phyloP scores from a whole-genome alignment of 2,888 invertebrate genomes.

The Napeogenes sylphis region DNA sequence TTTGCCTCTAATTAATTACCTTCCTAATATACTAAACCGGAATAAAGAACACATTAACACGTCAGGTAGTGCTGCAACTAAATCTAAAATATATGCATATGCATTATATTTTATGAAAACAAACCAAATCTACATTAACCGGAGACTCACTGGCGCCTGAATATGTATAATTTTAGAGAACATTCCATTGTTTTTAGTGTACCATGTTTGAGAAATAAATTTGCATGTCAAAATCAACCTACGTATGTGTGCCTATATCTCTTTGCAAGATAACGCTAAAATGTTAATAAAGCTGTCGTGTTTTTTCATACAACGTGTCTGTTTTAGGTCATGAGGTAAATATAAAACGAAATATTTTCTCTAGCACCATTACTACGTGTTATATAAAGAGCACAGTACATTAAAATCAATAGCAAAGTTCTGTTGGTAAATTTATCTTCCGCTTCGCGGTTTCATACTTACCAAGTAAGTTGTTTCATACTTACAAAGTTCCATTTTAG shows the following conservation, averaged over 20 bases:
- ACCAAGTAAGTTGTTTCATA: not conserved
- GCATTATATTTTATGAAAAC: conserved; percentile 18
- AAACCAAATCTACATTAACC: conserved; percentile 16
- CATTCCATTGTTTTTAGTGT: conserved; percentile 25
- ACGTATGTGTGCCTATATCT: conserved; percentile 14
- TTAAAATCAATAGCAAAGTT: not conserved
- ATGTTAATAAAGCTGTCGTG: conserved; percentile 13
- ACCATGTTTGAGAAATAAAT: conserved; percentile 28
- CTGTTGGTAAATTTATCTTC: conserved; percentile 1
- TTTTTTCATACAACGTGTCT: no score
- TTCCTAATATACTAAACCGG: not conserved
- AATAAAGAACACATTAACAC: conserved; percentile 26
- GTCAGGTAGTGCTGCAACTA: conserved; percentile 23
- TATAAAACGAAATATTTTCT: no score
- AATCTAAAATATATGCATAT: conserved; percentile 26
- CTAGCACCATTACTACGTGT: no score
- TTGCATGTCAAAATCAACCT: conserved; percentile 24
- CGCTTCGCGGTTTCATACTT: not conserved
- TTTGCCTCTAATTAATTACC: no score
- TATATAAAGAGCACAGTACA: not conserved
- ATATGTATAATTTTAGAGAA: conserved; percentile 22
- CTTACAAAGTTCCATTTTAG: conserved; percentile 1
- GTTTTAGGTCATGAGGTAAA: no score
- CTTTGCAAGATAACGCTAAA: no score
- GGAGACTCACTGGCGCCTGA: conserved; percentile 7